These are phyloP conservation scores for Micrasema minimum DNA, from an alignment of 1,140 invertebrate species.

Conservation along the genomic window DNA sequence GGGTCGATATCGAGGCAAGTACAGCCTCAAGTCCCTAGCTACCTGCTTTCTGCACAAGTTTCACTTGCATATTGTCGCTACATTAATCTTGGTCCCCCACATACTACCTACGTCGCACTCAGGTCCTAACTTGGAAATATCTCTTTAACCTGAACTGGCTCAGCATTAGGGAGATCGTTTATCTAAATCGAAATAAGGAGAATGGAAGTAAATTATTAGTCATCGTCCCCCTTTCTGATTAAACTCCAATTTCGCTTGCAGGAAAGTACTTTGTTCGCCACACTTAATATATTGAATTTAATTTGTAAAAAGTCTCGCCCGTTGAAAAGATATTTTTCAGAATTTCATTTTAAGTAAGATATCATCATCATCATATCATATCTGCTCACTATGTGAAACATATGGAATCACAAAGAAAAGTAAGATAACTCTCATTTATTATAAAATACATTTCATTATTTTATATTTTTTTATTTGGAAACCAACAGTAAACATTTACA, in stretches of 20 bases:
- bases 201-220: background rate
- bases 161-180: background rate
- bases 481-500: too few relatives aligned
- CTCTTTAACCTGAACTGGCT: background rate
- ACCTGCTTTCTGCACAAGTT: constrained; percentile 45
- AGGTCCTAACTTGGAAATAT: constrained; percentile 22
- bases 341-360: too few relatives aligned
- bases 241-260: background rate
- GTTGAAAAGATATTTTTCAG: too few relatives aligned
- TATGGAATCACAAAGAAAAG: too few relatives aligned
- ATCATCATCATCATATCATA: too few relatives aligned
- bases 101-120: constrained; percentile 30
- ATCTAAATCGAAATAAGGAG: background rate
- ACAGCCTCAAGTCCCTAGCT: too few relatives aligned
- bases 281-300: background rate
- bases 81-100: constrained; percentile 53
- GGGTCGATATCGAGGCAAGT: too few relatives aligned
- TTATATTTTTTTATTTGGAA: too few relatives aligned
- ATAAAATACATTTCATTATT: too few relatives aligned
- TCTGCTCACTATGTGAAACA: too few relatives aligned
- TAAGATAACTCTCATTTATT: too few relatives aligned
- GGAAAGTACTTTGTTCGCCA: background rate
- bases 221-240: background rate
- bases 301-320: background rate
- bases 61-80: constrained; percentile 55